These are phyloP conservation scores for Microctonus brassicae DNA, from an alignment of 2,888 invertebrate genomes.

Conservation along the genomic window DNA sequence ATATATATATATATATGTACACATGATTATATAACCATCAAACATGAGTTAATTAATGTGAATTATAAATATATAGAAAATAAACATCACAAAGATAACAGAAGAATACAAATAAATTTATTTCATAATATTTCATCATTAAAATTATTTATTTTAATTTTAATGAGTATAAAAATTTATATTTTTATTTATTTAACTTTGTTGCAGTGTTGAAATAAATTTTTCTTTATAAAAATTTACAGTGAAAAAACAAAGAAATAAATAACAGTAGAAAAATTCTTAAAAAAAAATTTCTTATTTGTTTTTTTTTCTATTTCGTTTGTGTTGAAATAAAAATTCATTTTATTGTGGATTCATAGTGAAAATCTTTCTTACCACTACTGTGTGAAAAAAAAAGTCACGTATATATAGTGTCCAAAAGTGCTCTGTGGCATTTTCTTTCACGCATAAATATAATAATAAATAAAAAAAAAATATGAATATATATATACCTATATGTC, in stretches of 20 bases:
- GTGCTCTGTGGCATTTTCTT: slow-evolving; percentile 21
- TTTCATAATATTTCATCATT: neutral
- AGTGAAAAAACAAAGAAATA: too few species aligned
- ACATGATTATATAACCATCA: too few species aligned
- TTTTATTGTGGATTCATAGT: neutral
- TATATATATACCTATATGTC: too few species aligned
- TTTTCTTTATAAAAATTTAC: too few species aligned
- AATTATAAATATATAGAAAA: neutral
- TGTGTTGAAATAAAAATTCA: neutral
- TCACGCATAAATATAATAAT: too few species aligned
- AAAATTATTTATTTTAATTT: too few species aligned
- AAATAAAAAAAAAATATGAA: too few species aligned
- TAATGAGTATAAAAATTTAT: too few species aligned
- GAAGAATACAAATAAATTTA: neutral
- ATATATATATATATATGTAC: neutral
- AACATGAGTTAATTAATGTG: neutral
- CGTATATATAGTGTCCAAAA: slow-evolving; percentile 21
- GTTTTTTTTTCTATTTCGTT: neutral
- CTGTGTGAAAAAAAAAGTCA: slow-evolving; percentile 26
- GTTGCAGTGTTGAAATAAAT: too few species aligned
- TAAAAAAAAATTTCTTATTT: too few species aligned
- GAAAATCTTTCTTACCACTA: slow-evolving; percentile 10
- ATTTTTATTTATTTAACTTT: too few species aligned
- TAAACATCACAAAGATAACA: neutral
- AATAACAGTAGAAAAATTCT: too few species aligned